Conservation (phyloP, 1,140 invertebrate species). For the Agrilus planipennis region DNA sequence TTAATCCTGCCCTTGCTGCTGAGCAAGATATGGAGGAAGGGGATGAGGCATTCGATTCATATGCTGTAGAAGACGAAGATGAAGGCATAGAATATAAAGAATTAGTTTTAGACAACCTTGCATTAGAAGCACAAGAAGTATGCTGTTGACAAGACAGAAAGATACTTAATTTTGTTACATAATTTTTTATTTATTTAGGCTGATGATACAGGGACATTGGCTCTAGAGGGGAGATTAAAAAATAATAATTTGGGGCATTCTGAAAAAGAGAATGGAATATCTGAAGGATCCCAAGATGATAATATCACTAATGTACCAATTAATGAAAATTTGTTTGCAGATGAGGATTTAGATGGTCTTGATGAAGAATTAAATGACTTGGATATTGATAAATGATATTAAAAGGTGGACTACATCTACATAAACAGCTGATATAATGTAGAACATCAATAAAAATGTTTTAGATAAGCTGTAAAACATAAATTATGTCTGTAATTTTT, state of each 20-base stretch:
- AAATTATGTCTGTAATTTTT: no score
- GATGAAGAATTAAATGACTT: slow-evolving; percentile 75
- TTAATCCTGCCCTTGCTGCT: slow-evolving; percentile 86
- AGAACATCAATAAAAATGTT: no score
- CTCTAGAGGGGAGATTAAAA: slow-evolving; percentile 36
- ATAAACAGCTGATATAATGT: no score
- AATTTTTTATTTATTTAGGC: slow-evolving; percentile 29
- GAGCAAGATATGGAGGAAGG: slow-evolving; percentile 68
- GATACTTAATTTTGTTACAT: slow-evolving; percentile 1
- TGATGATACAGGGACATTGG: slow-evolving; percentile 48
- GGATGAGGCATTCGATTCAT: slow-evolving; percentile 63
- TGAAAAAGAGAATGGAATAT: slow-evolving; percentile 23
- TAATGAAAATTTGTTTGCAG: slow-evolving; percentile 90
- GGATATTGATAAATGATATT: slow-evolving; percentile 46
- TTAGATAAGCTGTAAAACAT: no score
- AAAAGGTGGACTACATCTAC: no score
- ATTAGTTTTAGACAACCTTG: slow-evolving; percentile 57
- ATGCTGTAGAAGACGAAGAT: slow-evolving; percentile 45
- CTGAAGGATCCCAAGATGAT: slow-evolving; percentile 24
- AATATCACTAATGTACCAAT: slow-evolving; percentile 59
- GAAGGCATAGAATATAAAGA: slow-evolving; percentile 58
- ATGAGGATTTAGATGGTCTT: slow-evolving; percentile 70
- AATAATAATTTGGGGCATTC: slow-evolving; percentile 22
- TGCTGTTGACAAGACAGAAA: slow-evolving; percentile 11
- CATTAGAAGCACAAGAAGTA: slow-evolving; percentile 59